These are phyloP conservation scores for Willowsia nigromaculata DNA, from an alignment of 2,888 invertebrate genomes.

Conservation along the genomic window DNA sequence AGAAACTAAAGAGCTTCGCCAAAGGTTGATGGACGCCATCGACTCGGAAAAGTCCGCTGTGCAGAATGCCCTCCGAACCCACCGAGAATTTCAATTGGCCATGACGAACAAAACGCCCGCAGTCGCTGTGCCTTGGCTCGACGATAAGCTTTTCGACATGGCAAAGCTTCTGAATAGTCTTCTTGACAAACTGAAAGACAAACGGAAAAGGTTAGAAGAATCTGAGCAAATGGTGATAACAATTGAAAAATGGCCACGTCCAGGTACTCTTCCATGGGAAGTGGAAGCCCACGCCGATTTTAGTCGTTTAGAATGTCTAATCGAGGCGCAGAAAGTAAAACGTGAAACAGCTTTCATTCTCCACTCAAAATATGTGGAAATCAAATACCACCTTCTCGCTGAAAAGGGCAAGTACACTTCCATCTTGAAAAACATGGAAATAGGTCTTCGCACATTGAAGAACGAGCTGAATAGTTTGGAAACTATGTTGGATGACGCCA, in stretches of 20 bases:
- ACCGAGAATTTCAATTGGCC: conserved; percentile 77
- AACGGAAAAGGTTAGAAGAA: conserved; percentile 75
- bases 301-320: conserved; percentile 72
- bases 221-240: conserved; percentile 75
- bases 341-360: conserved; percentile 77
- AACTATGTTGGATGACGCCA: conserved; percentile 77
- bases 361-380: conserved; percentile 76
- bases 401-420: conserved; percentile 77
- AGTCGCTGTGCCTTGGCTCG: conserved; percentile 77
- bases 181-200: conserved; percentile 74
- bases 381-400: conserved; percentile 75
- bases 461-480: conserved; percentile 75
- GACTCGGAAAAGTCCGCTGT: conserved; percentile 76
- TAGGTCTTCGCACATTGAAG: conserved; percentile 70
- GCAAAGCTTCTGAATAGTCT: conserved; percentile 75
- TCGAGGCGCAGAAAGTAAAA: conserved; percentile 77
- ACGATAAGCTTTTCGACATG: conserved; percentile 78
- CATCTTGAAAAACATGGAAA: conserved; percentile 73
- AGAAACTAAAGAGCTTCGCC: conserved; percentile 75
- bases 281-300: conserved; percentile 68
- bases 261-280: conserved; percentile 77
- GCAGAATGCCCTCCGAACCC: conserved; percentile 76
- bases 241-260: conserved; percentile 76
- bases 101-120: conserved; percentile 71
- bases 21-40: conserved; percentile 74